Evolutionary conservation across 2,797 vertebrate species (phyloP).

Genomic region (Prunella strophiata): DNA sequence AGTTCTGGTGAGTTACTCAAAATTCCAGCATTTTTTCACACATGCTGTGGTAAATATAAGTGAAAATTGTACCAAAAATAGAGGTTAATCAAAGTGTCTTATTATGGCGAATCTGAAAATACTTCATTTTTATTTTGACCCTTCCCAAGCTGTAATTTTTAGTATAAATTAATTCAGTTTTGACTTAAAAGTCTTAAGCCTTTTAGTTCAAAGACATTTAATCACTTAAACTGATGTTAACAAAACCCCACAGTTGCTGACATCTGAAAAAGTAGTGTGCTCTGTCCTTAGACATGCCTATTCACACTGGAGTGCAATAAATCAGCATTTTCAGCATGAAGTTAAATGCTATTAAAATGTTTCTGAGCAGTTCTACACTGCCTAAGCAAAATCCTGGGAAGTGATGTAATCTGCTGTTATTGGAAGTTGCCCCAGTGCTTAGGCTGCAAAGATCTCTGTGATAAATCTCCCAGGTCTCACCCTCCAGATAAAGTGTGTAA

Average conservation of each 20-base stretch:
- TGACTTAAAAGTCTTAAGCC: not conserved
- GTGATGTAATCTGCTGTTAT: not conserved
- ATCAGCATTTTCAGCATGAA: conserved; percentile 32
- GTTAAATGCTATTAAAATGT: not conserved
- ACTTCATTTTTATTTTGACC: not conserved
- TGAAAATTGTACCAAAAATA: not conserved
- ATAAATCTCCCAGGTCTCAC: not conserved
- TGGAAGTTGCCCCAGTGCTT: not conserved
- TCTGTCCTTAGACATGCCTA: not conserved
- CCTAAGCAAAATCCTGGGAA: not conserved
- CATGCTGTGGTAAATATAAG: not conserved
- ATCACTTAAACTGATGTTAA: not conserved
- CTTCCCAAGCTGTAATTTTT: not conserved
- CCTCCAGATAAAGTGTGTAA: not conserved
- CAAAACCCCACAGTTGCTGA: not conserved
- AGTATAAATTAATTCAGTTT: not conserved
- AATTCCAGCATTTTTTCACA: not conserved
- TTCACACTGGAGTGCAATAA: not conserved
- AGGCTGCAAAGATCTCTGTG: not conserved
- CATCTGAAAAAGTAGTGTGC: not conserved
- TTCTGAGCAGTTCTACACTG: not conserved
- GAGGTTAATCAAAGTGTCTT: not conserved
- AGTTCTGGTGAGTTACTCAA: not conserved
- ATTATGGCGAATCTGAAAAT: not conserved
- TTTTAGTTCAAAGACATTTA: not conserved